Percentiles rank a stretch among this genome's conserved stretches.
These are phyloP conservation scores for Xylophagus ater DNA, from an alignment of 2,888 invertebrate species.

Conservation along the genomic window DNA sequence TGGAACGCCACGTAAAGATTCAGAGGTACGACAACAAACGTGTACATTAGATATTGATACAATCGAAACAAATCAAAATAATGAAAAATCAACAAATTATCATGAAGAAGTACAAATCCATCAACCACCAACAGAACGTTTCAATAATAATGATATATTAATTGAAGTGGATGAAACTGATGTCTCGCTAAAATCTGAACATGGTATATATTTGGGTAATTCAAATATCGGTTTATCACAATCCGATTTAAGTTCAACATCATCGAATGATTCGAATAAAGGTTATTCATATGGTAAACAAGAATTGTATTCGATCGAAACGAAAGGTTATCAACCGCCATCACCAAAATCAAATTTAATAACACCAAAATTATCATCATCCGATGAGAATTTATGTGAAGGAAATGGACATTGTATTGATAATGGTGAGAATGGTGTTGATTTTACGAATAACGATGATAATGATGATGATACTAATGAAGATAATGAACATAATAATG, in stretches of 20 bases:
- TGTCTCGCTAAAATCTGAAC: constrained; percentile 17
- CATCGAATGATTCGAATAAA: constrained; percentile 57
- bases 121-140: constrained; percentile 29
- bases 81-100: constrained; percentile 14
- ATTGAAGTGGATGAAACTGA: constrained; percentile 26
- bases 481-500: constrained; percentile 39
- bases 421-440: constrained; percentile 8
- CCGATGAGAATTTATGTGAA: constrained; percentile 18
- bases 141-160: constrained; percentile 19
- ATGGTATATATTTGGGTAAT: constrained; percentile 40
- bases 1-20: constrained; percentile 39
- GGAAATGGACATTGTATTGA: constrained; percentile 9
- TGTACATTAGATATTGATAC: constrained; percentile 36
- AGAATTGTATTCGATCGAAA: constrained; percentile 61
- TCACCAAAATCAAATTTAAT: constrained; percentile 31
- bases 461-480: constrained; percentile 24
- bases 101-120: constrained; percentile 40
- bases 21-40: constrained; percentile 27
- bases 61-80: constrained; percentile 25
- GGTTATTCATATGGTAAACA: constrained; percentile 74
- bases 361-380: constrained; percentile 17
- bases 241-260: constrained; percentile 66
- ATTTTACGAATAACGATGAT: constrained; percentile 10
- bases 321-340: constrained; percentile 51
- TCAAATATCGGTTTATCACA: constrained; percentile 70